These are phyloP conservation scores for Nomada fabriciana DNA, from an alignment of 2,888 invertebrate species.

Conservation along the genomic window DNA sequence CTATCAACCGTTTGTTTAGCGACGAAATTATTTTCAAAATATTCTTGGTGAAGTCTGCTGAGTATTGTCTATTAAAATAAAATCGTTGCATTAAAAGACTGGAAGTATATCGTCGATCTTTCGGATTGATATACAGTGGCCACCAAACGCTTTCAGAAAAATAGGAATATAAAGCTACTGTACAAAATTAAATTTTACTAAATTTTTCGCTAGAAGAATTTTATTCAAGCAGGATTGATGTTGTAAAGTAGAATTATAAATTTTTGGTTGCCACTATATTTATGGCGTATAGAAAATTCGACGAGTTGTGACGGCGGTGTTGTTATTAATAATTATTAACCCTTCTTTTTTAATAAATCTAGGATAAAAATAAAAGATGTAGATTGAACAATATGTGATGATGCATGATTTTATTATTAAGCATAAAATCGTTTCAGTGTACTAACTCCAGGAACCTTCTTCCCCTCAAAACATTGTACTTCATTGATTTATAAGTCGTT, in stretches of 20 bases:
- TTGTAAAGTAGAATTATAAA: no score
- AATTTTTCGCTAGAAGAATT: no score
- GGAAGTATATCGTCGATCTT: no score
- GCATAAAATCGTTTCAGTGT: no score
- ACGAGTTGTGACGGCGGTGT: background rate
- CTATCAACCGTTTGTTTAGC: background rate
- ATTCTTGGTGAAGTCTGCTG: background rate
- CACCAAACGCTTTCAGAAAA: no score
- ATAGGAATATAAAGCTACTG: no score
- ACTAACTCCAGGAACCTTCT: background rate
- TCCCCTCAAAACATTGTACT: background rate
- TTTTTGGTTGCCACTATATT: no score
- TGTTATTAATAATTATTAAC: background rate
- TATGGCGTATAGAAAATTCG: background rate
- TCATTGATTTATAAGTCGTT: background rate
- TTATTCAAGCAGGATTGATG: no score
- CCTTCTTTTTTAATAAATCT: background rate
- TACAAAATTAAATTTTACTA: no score
- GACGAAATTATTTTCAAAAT: conserved; percentile 31
- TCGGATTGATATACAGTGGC: no score
- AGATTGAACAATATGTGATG: background rate
- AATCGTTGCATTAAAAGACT: background rate
- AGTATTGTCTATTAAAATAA: background rate
- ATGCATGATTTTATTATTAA: background rate
- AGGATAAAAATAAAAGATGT: background rate